These are phyloP conservation scores for Perdix hodgsoniae DNA, from an alignment of 2,797 vertebrate species.

Conservation along the genomic window DNA sequence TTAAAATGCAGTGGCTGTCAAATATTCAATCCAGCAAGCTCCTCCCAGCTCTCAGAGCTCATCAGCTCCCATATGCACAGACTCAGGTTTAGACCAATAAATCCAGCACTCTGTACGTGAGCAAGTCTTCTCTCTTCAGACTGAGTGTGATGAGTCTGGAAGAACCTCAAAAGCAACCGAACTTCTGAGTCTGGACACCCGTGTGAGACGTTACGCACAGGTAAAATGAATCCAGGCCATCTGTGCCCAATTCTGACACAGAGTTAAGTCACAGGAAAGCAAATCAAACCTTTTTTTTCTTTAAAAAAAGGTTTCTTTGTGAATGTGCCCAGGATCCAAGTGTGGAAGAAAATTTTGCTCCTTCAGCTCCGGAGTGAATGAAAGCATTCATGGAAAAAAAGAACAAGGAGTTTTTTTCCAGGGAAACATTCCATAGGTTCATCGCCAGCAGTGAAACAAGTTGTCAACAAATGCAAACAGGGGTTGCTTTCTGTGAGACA, in stretches of 20 bases:
- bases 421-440: slow-evolving; percentile 61
- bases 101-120: neutral
- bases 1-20: neutral
- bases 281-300: slow-evolving; percentile 29
- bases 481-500: slow-evolving; percentile 37
- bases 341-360: slow-evolving; percentile 38
- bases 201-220: neutral
- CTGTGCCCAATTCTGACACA: slow-evolving; percentile 9
- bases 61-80: neutral
- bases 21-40: neutral
- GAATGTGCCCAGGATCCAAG: slow-evolving; percentile 31
- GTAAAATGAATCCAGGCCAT: slow-evolving; percentile 14
- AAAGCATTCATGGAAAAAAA: slow-evolving; percentile 51
- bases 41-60: neutral
- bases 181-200: neutral
- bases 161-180: neutral
- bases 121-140: neutral
- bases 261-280: slow-evolving; percentile 17
- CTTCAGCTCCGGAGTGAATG: slow-evolving; percentile 62
- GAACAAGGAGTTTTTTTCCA: slow-evolving; percentile 43
- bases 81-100: neutral
- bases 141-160: neutral
- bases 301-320: slow-evolving; percentile 25
- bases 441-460: slow-evolving; percentile 46
- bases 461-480: slow-evolving; percentile 47